A percentile compares a stretch with the other conserved stretches of the same genome.
phyloP scores from a whole-genome alignment of 2,888 invertebrate species.

The Arge pagana region DNA sequence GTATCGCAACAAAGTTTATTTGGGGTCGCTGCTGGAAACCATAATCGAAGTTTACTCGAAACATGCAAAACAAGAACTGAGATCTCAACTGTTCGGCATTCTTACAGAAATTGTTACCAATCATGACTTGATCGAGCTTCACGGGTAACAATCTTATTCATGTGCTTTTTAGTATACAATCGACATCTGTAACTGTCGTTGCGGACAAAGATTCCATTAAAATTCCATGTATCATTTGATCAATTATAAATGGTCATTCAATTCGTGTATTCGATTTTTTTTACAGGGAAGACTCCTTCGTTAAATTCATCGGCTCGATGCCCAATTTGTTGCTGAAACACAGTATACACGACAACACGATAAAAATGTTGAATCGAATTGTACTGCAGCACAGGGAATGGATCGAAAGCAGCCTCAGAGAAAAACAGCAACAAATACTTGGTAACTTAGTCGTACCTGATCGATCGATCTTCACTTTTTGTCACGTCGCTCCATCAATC shows the following conservation, averaged over 20 bases:
- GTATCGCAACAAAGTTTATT: slow-evolving; percentile 42
- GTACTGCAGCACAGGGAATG: slow-evolving; percentile 45
- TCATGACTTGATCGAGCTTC: slow-evolving; percentile 50
- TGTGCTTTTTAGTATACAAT: not conserved
- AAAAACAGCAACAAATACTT: slow-evolving; percentile 46
- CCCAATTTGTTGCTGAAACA: slow-evolving; percentile 43
- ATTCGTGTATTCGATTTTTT: too few relatives aligned
- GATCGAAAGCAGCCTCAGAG: slow-evolving; percentile 42
- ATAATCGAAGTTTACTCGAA: slow-evolving; percentile 38
- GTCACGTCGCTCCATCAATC: not conserved
- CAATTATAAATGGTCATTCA: too few relatives aligned
- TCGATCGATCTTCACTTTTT: not conserved
- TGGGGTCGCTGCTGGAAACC: slow-evolving; percentile 40
- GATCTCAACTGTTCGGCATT: slow-evolving; percentile 57
- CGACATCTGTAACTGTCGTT: not conserved
- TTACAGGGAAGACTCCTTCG: slow-evolving; percentile 44
- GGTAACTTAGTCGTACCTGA: slow-evolving; percentile 28
- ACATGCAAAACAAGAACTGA: slow-evolving; percentile 40
- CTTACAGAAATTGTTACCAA: slow-evolving; percentile 59
- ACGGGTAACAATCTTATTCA: slow-evolving; percentile 42
- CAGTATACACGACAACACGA: slow-evolving; percentile 44
- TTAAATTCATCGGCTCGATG: slow-evolving; percentile 44
- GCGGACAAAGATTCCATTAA: too few relatives aligned
- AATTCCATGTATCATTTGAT: too few relatives aligned
- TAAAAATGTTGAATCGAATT: slow-evolving; percentile 48